phyloP scores from a whole-genome alignment of 2,888 invertebrate genomes.

The Sphinx pinastri region DNA sequence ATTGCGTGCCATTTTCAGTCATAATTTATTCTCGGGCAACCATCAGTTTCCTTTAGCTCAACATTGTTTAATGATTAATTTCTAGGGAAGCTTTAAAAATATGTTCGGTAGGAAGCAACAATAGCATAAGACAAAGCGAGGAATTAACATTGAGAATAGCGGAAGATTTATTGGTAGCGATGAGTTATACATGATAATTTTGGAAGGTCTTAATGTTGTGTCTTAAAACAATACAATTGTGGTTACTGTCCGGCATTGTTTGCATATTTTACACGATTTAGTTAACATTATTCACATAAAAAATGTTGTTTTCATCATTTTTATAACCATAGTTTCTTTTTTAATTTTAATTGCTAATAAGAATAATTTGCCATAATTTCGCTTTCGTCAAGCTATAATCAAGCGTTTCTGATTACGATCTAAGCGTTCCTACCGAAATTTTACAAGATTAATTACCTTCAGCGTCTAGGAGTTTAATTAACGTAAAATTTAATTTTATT shows the following conservation, averaged over 20 bases:
- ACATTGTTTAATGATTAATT: conserved; percentile 60
- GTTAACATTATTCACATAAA: too few relatives aligned
- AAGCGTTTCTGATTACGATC: conserved; percentile 28
- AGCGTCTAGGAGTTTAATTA: conserved; percentile 37
- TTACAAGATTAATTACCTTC: conserved; percentile 34
- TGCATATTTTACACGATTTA: too few relatives aligned
- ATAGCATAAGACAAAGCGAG: conserved; percentile 36
- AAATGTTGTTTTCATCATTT: too few relatives aligned
- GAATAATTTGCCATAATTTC: conserved; percentile 11
- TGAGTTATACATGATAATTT: too few relatives aligned
- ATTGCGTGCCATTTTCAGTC: conserved; percentile 34
- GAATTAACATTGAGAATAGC: not conserved
- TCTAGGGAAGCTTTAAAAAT: conserved; percentile 53
- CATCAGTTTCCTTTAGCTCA: conserved; percentile 38
- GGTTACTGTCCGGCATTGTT: too few relatives aligned
- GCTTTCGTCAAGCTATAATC: conserved; percentile 17
- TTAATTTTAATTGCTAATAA: not conserved
- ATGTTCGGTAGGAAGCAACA: conserved; percentile 48
- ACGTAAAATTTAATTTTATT: conserved; percentile 38
- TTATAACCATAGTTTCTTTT: not conserved
- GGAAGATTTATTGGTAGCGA: not conserved
- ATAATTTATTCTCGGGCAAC: conserved; percentile 41
- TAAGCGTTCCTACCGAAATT: conserved; percentile 25
- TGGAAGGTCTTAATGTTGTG: too few relatives aligned
- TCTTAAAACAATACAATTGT: too few relatives aligned